Evolutionary conservation across 2,797 vertebrate species (phyloP), one percentile per base, ranked within the genome.

Genomic region (Pangasius mekongensis): DNA sequence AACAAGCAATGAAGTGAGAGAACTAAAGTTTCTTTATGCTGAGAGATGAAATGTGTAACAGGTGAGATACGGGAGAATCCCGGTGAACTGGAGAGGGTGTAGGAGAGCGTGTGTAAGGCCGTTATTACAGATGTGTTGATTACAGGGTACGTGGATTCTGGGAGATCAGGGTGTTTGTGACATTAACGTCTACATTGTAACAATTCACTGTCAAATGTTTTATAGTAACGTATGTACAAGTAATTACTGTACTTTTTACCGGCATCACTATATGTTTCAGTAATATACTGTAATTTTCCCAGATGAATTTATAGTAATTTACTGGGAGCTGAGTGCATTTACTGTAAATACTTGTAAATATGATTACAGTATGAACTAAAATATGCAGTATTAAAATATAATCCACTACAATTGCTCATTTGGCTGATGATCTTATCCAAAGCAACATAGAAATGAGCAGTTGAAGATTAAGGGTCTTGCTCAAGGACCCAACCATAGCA

Each of bases 1-100:
- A 60, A 81, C 20, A 43, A 81, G 39, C 62, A 49, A 22, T 30
- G n/a, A 67, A 84, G 1, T 1, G 43, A 84, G 43, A 20, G 16
- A 82, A 60, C 1, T 47, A 18, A 30, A 16, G 43, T 49, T 5
- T 14, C 39, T 66, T 66, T 49, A 10, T 52, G 52, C 82, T 67
- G 43, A 52, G 82, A 84, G n/a, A 22, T 83, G 27, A 67, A 33
- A 30, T 30, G 33, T 81, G 78, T 82, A 60, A 24, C 30, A 60
- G 78, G 30, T 83, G 60, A 83, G 39, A 83, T 22, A 39, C 39
- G 5, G 33, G 5, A 82, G 78, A 82, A 27, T 60, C 10, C 5
- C 13, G 24, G 33, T 49, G 14, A 49, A 49, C 2, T 66, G 39
- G 4, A 83, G 14, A 64, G 13, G 39, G 9, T 64, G 36, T 66